Evolutionary conservation across 2,113 vertebrate species (phyloP).

Genomic region (Shinisaurus crocodilurus): DNA sequence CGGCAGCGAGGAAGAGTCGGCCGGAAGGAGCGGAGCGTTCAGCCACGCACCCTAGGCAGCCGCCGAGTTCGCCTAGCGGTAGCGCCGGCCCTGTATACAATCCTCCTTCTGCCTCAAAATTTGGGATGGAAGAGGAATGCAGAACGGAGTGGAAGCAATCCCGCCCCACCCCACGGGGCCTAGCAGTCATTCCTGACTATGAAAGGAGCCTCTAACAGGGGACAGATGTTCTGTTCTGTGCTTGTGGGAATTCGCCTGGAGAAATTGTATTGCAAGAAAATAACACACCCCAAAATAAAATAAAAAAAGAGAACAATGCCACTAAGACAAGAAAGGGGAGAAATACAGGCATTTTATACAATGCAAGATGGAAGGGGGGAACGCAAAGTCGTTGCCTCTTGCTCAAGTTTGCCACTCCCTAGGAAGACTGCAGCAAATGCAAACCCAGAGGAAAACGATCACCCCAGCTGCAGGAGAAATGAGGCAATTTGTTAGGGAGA

Average conservation of each 20-base stretch:
- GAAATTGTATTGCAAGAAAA: not conserved
- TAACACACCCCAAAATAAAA: not conserved
- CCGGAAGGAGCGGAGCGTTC: no score
- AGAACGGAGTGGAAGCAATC: not conserved
- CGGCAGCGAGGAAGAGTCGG: no score
- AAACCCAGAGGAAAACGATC: constrained; percentile 74
- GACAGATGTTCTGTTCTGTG: constrained; percentile 11
- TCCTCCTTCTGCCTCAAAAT: not conserved
- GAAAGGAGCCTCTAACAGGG: constrained; percentile 5
- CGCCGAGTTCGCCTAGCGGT: no score
- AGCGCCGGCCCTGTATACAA: no score
- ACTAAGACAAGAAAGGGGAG: constrained; percentile 35
- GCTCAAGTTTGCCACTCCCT: constrained; percentile 61
- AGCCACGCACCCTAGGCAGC: no score
- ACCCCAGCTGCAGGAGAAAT: constrained; percentile 84
- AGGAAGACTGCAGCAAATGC: constrained; percentile 69
- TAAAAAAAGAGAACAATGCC: not conserved
- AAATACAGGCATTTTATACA: constrained; percentile 16
- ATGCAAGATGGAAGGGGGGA: constrained; percentile 38
- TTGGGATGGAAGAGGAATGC: not conserved
- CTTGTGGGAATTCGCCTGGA: constrained; percentile 30
- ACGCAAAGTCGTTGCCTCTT: constrained; percentile 39
- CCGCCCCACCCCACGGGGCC: not conserved
- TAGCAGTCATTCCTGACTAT: not conserved
- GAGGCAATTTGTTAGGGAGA: constrained; percentile 88